phyloP scores from a whole-genome alignment of 2,113 vertebrate genomes.

The Phalacrocorax aristotelis region DNA sequence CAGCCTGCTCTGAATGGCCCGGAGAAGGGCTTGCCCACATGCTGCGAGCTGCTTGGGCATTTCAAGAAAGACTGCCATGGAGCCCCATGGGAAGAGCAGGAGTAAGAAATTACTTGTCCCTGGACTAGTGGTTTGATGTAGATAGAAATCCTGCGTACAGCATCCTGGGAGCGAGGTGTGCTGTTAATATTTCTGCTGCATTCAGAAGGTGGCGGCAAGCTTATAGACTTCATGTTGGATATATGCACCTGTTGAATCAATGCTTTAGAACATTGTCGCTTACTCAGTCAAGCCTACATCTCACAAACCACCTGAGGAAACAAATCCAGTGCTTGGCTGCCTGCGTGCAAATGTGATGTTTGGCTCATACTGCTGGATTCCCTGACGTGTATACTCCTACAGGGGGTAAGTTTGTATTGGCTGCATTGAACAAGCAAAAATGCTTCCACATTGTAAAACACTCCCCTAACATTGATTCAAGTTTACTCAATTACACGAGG shows the following conservation, averaged over 20 bases:
- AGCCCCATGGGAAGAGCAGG: background rate
- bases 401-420: background rate
- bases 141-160: background rate
- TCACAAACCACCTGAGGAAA: background rate
- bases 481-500: background rate
- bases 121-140: background rate
- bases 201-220: background rate
- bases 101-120: background rate
- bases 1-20: fast-evolving
- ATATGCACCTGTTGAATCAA: fast-evolving
- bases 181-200: background rate
- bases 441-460: background rate
- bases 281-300: background rate
- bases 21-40: fast-evolving
- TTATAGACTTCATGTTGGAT: background rate
- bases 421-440: background rate
- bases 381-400: background rate
- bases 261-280: background rate
- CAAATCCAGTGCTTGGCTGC: background rate
- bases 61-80: background rate
- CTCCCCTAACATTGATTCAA: background rate
- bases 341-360: background rate
- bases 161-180: fast-evolving
- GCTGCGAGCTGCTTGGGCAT: background rate
- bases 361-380: background rate